These are phyloP conservation scores for Rhyacophila brunnea DNA, from an alignment of 1,140 invertebrate species.

Conservation along the genomic window DNA sequence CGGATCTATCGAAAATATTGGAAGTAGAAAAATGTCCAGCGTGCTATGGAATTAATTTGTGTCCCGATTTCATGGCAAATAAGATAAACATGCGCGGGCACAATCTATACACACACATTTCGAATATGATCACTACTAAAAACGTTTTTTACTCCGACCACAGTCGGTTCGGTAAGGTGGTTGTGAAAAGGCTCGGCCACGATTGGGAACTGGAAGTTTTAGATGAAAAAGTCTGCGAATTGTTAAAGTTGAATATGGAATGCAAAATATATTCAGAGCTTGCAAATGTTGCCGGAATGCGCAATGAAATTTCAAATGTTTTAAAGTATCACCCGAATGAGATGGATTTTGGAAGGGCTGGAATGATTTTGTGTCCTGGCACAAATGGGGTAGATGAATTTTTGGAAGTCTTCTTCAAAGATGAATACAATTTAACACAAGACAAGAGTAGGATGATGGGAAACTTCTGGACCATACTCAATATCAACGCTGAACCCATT, in stretches of 20 bases:
- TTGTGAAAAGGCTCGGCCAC: slow-evolving; percentile 26
- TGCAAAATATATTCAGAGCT: slow-evolving; percentile 9
- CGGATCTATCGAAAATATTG: background rate
- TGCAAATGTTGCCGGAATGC: slow-evolving; percentile 3
- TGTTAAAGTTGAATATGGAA: background rate
- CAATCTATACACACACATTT: background rate
- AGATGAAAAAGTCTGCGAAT: slow-evolving; percentile 17
- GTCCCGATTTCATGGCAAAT: slow-evolving; percentile 1
- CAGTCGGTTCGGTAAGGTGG: background rate
- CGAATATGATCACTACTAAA: slow-evolving; percentile 10
- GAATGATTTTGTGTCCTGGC: slow-evolving; percentile 24
- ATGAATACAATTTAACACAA: slow-evolving; percentile 3
- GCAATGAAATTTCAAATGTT: slow-evolving; percentile 13
- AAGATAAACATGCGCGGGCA: background rate
- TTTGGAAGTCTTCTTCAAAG: background rate
- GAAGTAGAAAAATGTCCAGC: slow-evolving; percentile 20
- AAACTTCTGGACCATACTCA: slow-evolving; percentile 27
- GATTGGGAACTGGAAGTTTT: slow-evolving; percentile 21
- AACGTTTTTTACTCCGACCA: slow-evolving; percentile 8
- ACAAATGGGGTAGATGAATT: slow-evolving; percentile 13
- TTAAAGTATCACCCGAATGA: background rate
- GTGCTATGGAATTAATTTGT: slow-evolving; percentile 25
- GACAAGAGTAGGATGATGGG: slow-evolving; percentile 8
- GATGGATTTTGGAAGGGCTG: background rate
- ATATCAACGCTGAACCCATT: slow-evolving; percentile 28